These are phyloP conservation scores for Hippoglossus hippoglossus DNA, from an alignment of 2,797 vertebrate genomes.

Conservation along the genomic window DNA sequence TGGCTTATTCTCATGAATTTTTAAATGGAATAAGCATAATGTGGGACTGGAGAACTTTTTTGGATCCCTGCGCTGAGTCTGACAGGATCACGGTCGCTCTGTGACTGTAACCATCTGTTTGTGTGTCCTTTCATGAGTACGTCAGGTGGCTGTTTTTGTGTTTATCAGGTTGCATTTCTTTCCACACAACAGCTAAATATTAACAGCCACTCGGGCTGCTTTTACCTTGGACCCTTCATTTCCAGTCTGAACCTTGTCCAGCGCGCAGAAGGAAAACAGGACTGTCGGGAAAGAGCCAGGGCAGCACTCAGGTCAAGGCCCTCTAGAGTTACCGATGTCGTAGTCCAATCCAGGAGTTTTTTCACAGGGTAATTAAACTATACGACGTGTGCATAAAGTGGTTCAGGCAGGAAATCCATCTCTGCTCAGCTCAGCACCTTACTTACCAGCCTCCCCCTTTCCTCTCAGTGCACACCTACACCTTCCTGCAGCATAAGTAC, in stretches of 20 bases:
- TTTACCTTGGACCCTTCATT: slow-evolving; percentile 36
- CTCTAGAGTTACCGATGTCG: slow-evolving; percentile 62
- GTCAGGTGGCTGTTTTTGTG: slow-evolving; percentile 37
- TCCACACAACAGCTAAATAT: slow-evolving; percentile 42
- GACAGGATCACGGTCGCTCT: slow-evolving; percentile 7
- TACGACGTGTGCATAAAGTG: slow-evolving; percentile 71
- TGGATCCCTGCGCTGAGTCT: background rate
- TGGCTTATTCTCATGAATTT: slow-evolving; percentile 15
- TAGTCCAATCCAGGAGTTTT: slow-evolving; percentile 47
- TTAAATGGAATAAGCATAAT: slow-evolving; percentile 33
- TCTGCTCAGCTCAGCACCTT: slow-evolving; percentile 59
- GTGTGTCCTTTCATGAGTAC: slow-evolving; percentile 9
- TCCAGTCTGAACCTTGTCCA: slow-evolving; percentile 51
- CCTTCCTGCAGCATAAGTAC: slow-evolving; percentile 46
- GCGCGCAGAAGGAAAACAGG: slow-evolving; percentile 60
- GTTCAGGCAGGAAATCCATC: slow-evolving; percentile 77
- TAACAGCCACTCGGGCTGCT: slow-evolving; percentile 22
- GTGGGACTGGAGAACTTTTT: slow-evolving; percentile 6
- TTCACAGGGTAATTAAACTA: slow-evolving; percentile 73
- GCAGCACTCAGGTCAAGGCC: slow-evolving; percentile 44
- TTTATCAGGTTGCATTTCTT: slow-evolving; percentile 49
- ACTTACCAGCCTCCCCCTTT: slow-evolving; percentile 34
- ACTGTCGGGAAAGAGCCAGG: slow-evolving; percentile 35
- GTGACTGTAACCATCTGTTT: slow-evolving; percentile 1
- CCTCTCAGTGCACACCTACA: slow-evolving; percentile 58